Evolutionary conservation across 2,888 invertebrate genomes (phyloP), one percentile per base, ranked within the genome.

Genomic region (Saturnia pavonia): DNA sequence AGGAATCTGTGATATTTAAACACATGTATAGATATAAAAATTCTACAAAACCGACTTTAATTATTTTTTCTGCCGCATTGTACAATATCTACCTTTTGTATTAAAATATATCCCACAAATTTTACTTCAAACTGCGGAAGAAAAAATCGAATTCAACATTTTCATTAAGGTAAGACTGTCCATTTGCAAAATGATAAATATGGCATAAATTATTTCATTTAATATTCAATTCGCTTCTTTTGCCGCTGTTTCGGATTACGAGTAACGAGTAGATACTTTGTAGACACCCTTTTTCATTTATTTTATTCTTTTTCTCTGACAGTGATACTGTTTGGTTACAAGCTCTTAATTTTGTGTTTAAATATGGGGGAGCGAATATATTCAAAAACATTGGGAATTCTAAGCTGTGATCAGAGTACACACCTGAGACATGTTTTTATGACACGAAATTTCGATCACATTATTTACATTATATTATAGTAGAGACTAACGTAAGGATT

Each of bases 191-290:
- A 93, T 94, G 89, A 94, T 94, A 94, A 94, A 94, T 94, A 93
- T 94, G 91, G 91, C 94, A 94, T 94, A 94, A 94, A 94, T 94
- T 94, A 94, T 94, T 94, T 94, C 94, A 94, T 94, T 94, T 94
- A 94, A 88, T 93, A 94, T 94, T 94, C 94, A 93, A 92, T 94
- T 94, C 89, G 81, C 88, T 93, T 94, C 92, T 92, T 93, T 92
- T 88, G 80, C 82, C 80, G 87, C 82, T 80, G 86, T 84, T 85
- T 87, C 85, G 80, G 83, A 85, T 89, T 88, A 88, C 83, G 86
- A 79, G 83, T 85, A 88, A 84, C 88, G 88, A 88, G 86, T 79
- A 87, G 88, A 85, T 88, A 89, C 88, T 90, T 91, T 84, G 86
- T 82, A 87, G 87, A 88, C 92, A 92, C 92, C 92, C 92, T 91